Conservation (phyloP, 2,888 invertebrate genomes). For the Gandaritis pyraliata region DNA sequence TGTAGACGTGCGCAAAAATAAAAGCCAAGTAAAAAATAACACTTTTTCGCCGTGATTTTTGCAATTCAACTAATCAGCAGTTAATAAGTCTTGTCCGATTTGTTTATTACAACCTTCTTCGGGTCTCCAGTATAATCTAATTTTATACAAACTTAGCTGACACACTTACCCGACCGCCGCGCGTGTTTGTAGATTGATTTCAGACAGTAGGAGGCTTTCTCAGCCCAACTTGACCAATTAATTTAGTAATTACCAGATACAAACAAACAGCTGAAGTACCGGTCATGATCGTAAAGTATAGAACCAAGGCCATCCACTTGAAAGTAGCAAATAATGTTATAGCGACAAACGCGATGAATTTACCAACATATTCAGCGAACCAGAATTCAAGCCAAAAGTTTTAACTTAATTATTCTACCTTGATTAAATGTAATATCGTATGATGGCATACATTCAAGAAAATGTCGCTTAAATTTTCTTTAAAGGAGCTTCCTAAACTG, state of each 20-base stretch:
- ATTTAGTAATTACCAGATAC: no score
- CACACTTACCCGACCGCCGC: no score
- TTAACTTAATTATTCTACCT: constrained; percentile 49
- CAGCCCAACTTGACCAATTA: no score
- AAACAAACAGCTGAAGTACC: no score
- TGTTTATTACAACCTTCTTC: no score
- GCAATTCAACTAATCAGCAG: constrained; percentile 30
- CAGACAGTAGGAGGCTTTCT: no score
- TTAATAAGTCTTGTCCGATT: no score
- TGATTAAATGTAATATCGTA: constrained; percentile 52
- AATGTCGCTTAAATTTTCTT: constrained; percentile 68
- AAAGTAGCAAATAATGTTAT: constrained; percentile 15
- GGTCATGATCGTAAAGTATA: background rate
- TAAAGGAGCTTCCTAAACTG: constrained; percentile 60
- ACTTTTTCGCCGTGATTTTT: constrained; percentile 61
- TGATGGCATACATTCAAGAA: constrained; percentile 64
- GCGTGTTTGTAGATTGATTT: no score
- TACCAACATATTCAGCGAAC: constrained; percentile 36
- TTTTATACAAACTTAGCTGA: no score
- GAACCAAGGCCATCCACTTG: background rate
- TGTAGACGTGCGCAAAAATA: constrained; percentile 78
- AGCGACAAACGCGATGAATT: constrained; percentile 27
- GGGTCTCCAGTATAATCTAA: no score
- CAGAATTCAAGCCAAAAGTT: constrained; percentile 43
- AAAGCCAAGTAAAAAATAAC: constrained; percentile 77